Percentiles rank a stretch among this genome's conserved stretches.
Evolutionary conservation across 2,113 vertebrate genomes (phyloP).

Genomic region (Lampris incognitus): DNA sequence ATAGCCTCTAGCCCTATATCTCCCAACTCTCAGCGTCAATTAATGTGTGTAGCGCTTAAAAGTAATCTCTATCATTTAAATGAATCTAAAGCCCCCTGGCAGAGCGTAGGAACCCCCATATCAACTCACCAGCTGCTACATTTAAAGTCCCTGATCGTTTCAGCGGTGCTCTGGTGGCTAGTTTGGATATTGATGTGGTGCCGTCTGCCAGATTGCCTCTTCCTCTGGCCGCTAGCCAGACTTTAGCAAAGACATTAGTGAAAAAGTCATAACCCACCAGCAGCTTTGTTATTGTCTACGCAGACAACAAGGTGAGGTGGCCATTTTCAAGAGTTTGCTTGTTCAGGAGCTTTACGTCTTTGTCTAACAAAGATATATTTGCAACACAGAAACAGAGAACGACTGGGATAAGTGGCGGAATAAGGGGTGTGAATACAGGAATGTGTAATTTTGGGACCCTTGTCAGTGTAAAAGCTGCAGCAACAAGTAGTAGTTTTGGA

Average conservation of each 20-base stretch:
- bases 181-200: conserved; percentile 79
- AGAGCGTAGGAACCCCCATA: conserved; percentile 63
- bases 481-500: not conserved
- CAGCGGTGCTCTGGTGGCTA: conserved; percentile 75
- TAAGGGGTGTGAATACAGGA: conserved; percentile 21
- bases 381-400: conserved; percentile 38
- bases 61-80: conserved; percentile 82
- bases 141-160: conserved; percentile 75
- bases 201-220: conserved; percentile 73
- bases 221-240: conserved; percentile 68
- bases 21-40: conserved; percentile 74
- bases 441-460: not conserved
- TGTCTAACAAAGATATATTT: conserved; percentile 64
- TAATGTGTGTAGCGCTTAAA: conserved; percentile 76
- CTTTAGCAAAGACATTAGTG: conserved; percentile 71
- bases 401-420: conserved; percentile 20
- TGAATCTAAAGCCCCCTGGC: conserved; percentile 78
- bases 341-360: conserved; percentile 41
- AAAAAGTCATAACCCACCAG: conserved; percentile 69
- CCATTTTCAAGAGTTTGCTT: conserved; percentile 52
- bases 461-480: not conserved
- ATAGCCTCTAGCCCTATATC: conserved; percentile 64
- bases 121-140: conserved; percentile 81
- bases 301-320: conserved; percentile 42
- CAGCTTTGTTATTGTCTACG: conserved; percentile 47